Base-by-base conservation (phyloP, 1,140 invertebrate species). In the Atta texana region DNA sequence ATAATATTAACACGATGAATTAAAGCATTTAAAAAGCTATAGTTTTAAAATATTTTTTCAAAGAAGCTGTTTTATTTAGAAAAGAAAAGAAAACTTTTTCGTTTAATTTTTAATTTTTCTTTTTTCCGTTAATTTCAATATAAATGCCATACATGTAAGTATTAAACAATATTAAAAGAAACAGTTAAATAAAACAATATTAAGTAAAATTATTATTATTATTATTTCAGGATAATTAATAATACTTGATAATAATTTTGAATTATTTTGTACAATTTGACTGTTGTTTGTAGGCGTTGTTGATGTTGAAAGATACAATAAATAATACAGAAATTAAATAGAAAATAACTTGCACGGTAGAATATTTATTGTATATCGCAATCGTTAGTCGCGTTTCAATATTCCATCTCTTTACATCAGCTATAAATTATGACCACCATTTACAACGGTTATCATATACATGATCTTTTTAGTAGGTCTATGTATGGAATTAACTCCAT, bases 371-470 rank as follows among this genome's bases (percentile, higher is more conserved):
- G 31, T 34, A 57, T 39, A 39, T 14, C 4, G 21, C 24, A 63
- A 59, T 59, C 21, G 34, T 76, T 8, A 44, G 12, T 69, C 14
- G 39, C 39, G 28, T 66, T 66, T 66, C 6, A 44, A 14, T 78
- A 7, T 64, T 24, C 10, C 44, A 12, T 51, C 28, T 14, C 21
- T 68, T 39, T 39, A 39, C 31, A 0, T 49, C 34, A 18, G 14
- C 16, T 21, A 61, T 51, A 71, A 57, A 44, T 75, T 28, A 71
- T 44, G 39, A 61, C 7, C 24, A n/a, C n/a, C 14, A 61, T 74
- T 71, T 39, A 61, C 49, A n/a, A 21, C 16, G 28, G 16, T 24
- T 69, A 34, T 39, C 75, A 7, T 39, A 44, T n/a, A 5, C 12
- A 18, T 18, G 16, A 71, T 59, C 24, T 39, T 16, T 57, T 49